These are phyloP conservation scores for Achatina immaculata DNA, from an alignment of 1,140 invertebrate genomes.

Conservation along the genomic window DNA sequence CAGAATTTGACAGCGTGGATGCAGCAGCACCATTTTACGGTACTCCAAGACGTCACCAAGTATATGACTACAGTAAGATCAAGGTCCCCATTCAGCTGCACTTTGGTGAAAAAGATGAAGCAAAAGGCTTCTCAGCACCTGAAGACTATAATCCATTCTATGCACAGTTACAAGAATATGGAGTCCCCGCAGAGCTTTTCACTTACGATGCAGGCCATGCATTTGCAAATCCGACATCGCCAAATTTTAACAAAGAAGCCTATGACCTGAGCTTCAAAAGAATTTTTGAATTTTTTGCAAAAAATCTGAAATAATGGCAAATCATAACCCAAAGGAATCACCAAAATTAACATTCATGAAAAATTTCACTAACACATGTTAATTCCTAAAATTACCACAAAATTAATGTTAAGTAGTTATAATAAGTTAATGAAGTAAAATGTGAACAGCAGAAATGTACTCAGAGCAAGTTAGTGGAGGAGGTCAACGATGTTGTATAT, in stretches of 20 bases:
- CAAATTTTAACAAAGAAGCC: slow-evolving; percentile 36
- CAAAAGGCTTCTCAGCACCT: slow-evolving; percentile 44
- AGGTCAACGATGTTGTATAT: no score
- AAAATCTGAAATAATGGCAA: slow-evolving; percentile 35
- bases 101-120: slow-evolving; percentile 59
- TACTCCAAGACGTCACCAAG: slow-evolving; percentile 45
- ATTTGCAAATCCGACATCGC: slow-evolving; percentile 40
- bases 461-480: no score
- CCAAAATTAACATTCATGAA: not conserved
- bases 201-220: slow-evolving; percentile 44
- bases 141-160: slow-evolving; percentile 41
- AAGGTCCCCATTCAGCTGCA: slow-evolving; percentile 63
- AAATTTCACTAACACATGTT: no score
- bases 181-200: slow-evolving; percentile 36
- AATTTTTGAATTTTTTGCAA: slow-evolving; percentile 40
- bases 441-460: no score
- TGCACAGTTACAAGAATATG: slow-evolving; percentile 38
- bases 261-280: slow-evolving; percentile 26
- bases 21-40: slow-evolving; percentile 67
- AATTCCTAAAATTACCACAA: no score
- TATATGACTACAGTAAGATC: slow-evolving; percentile 59
- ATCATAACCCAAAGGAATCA: not conserved
- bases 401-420: no score
- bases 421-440: no score
- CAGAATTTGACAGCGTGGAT: slow-evolving; percentile 47